Conservation (phyloP, 2,113 vertebrate species). For the Plecturocebus donacophilus region DNA sequence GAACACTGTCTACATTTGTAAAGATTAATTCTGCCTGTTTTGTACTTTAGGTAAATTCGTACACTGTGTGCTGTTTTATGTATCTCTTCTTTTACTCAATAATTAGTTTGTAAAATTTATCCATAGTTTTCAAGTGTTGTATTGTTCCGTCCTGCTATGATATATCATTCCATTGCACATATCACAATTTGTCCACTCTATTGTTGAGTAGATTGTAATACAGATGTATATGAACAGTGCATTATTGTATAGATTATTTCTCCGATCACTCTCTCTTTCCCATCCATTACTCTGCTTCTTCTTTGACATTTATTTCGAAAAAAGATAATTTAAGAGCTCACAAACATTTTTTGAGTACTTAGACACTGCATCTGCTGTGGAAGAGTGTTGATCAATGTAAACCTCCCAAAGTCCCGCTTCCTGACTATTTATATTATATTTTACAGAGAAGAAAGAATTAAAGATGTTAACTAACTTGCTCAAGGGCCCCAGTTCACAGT, state of each 20-base stretch:
- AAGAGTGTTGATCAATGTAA: not conserved
- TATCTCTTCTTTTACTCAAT: not conserved
- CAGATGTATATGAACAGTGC: not conserved
- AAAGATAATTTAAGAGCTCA: not conserved
- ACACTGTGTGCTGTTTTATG: not conserved
- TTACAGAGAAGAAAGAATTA: not conserved
- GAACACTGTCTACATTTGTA: not conserved
- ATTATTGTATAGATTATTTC: not conserved
- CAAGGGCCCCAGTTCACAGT: fast-evolving
- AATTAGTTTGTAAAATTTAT: not conserved
- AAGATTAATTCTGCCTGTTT: not conserved
- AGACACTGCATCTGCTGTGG: not conserved
- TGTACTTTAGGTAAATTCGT: not conserved
- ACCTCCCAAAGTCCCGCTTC: fast-evolving
- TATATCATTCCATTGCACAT: not conserved
- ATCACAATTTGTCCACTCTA: not conserved
- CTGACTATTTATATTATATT: not conserved
- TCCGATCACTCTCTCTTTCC: not conserved
- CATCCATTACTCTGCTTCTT: not conserved
- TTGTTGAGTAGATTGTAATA: not conserved
- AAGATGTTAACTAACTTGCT: not conserved
- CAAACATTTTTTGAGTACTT: not conserved
- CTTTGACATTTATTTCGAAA: not conserved
- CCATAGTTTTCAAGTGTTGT: not conserved
- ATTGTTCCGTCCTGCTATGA: not conserved